Evolutionary conservation across 2,888 invertebrate genomes (phyloP), one percentile per base, ranked within the genome.

Genomic region (Eumerus sabulonum): DNA sequence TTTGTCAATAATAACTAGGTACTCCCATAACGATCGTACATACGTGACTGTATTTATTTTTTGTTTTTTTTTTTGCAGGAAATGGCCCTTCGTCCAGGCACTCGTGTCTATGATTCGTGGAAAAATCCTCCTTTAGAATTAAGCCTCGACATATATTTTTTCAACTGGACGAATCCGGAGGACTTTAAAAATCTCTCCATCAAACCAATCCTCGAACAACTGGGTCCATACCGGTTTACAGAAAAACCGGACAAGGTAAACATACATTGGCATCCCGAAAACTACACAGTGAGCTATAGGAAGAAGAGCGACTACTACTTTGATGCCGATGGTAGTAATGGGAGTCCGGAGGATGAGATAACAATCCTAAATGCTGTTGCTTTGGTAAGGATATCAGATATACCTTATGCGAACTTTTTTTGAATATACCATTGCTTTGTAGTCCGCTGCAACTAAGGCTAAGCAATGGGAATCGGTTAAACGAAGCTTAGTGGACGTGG

Each of bases 161-260:
- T 92, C 88, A 95, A 95, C 87, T 95, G 95, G 95, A 95, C 95
- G 3, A 95, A 95, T 87, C 92, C 94, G 0, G 91, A 93, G 12
- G 91, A 92, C 56, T 91, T 92, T 38, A 90, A 91, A 1, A 91
- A 91, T 16, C 90, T 90, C 63, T 90, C 88, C 5, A 87, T 86
- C 1, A 93, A 92, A 82, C 92, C 92, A 0, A 90, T 88, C 48
- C 88, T 93, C 35, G 85, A 89, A 63, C 87, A 91, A 85, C 83
- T 91, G 54, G 93, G 93, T 12, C 93, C 93, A 0, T 93, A 93
- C 86, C 90, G 92, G 0, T 94, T 91, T 85, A 91, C 90, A 0
- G 95, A 95, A 86, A 88, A 90, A n/a, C 91, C 92, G 3, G 91
- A 92, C 62, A 95, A 94, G 86, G 92, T 93, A 3, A 92, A 96